A percentile compares a stretch with the other conserved stretches of the same genome.
These are phyloP conservation scores for Adineta ricciae DNA, from an alignment of 2,888 invertebrate species.

Conservation along the genomic window DNA sequence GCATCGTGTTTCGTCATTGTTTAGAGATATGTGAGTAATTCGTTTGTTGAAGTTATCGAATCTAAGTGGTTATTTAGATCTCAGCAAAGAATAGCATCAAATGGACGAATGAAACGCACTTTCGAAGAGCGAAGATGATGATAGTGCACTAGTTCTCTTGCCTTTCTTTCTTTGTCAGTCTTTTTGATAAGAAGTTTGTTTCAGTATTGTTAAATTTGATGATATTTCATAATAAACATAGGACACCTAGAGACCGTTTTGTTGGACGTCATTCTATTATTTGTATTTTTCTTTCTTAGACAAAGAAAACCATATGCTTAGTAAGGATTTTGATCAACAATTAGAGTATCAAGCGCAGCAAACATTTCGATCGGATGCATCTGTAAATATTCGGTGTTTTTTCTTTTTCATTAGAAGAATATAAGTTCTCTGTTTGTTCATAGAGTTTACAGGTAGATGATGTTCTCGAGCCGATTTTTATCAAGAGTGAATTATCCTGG, in stretches of 20 bases:
- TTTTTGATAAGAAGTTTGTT: background rate
- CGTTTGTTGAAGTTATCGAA: background rate
- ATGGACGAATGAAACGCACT: background rate
- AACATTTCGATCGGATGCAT: background rate
- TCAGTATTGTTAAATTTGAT: background rate
- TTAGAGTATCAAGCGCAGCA: background rate
- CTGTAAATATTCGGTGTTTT: background rate
- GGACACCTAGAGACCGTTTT: background rate
- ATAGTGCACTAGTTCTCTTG: background rate
- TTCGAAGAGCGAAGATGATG: background rate
- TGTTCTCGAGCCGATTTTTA: background rate
- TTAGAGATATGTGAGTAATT: background rate
- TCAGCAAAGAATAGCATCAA: background rate
- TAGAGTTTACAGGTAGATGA: background rate
- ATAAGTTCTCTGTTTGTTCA: background rate
- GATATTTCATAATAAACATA: background rate
- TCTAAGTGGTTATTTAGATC: background rate
- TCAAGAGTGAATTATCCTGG: background rate
- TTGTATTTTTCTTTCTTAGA: background rate
- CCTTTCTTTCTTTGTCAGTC: background rate
- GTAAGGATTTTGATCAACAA: background rate
- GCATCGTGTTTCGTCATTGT: background rate
- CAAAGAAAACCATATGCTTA: background rate
- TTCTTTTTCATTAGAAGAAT: background rate
- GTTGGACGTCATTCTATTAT: background rate